Conservation (phyloP, 2,888 invertebrate species). For the Tigriopus californicus region DNA sequence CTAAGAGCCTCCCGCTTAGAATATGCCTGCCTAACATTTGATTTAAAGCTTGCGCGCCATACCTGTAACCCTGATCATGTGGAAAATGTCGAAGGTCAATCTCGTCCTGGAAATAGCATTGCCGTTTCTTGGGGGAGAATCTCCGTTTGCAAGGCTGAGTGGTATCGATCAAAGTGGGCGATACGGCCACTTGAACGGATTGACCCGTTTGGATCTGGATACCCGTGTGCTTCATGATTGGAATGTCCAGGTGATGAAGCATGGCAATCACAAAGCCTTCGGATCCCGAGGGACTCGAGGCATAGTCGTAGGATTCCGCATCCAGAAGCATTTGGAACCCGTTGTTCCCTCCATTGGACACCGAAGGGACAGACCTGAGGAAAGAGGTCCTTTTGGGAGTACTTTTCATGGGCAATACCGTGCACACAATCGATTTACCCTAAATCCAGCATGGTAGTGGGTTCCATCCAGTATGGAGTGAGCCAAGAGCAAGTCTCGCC, state of each 20-base stretch:
- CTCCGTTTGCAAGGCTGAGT: not conserved
- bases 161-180: not conserved
- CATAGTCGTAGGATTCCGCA: not conserved
- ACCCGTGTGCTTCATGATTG: not conserved
- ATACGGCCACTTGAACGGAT: not conserved
- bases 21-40: no score
- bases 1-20: no score
- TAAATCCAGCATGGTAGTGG: not conserved
- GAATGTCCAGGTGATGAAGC: not conserved
- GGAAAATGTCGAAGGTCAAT: not conserved
- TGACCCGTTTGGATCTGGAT: not conserved
- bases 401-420: no score
- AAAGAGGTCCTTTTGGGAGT: no score
- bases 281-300: not conserved
- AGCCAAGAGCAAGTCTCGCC: not conserved
- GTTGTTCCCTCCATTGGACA: not conserved
- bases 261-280: not conserved
- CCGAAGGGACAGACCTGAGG: no score
- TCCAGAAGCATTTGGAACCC: not conserved
- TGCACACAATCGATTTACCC: no score
- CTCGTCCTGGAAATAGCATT: not conserved
- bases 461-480: not conserved
- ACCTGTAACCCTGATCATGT: not conserved
- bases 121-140: not conserved
- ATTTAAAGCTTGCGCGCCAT: no score